Evolutionary conservation across 2,113 vertebrate genomes (phyloP).

Genomic region (Uria aalge): DNA sequence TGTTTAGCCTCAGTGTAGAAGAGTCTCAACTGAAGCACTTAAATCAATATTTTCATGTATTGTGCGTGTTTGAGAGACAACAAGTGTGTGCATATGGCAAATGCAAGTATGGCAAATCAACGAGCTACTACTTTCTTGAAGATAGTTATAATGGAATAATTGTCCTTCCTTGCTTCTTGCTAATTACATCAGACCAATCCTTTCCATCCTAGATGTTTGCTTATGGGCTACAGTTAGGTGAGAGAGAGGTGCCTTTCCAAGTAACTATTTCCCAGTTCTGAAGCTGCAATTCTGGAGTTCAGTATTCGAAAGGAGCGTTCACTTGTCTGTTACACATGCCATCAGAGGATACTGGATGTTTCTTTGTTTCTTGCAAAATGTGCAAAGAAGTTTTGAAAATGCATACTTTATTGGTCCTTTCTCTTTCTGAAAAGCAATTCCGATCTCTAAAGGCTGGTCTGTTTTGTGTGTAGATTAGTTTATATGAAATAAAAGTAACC

Average conservation of each 20-base stretch:
- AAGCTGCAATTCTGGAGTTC: neutral
- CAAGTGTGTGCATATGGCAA: neutral
- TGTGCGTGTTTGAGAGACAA: neutral
- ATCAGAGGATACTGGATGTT: neutral
- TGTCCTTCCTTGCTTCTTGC: neutral
- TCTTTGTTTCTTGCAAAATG: neutral
- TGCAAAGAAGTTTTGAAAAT: neutral
- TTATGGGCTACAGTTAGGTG: no score
- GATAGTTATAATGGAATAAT: neutral
- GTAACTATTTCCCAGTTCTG: neutral
- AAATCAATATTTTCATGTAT: neutral
- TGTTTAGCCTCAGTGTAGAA: neutral
- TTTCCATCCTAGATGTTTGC: neutral
- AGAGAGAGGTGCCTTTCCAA: neutral
- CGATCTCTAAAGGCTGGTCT: neutral
- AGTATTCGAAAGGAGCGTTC: neutral
- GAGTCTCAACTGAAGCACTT: neutral
- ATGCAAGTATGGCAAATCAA: neutral
- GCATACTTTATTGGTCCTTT: neutral
- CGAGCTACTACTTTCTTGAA: neutral
- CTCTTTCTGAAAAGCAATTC: neutral
- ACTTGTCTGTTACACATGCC: accelerated
- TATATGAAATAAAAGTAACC: neutral
- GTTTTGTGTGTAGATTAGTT: neutral
- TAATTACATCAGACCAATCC: neutral